These are phyloP conservation scores for Philaethria dido DNA, from an alignment of 2,888 invertebrate species.

Conservation along the genomic window DNA sequence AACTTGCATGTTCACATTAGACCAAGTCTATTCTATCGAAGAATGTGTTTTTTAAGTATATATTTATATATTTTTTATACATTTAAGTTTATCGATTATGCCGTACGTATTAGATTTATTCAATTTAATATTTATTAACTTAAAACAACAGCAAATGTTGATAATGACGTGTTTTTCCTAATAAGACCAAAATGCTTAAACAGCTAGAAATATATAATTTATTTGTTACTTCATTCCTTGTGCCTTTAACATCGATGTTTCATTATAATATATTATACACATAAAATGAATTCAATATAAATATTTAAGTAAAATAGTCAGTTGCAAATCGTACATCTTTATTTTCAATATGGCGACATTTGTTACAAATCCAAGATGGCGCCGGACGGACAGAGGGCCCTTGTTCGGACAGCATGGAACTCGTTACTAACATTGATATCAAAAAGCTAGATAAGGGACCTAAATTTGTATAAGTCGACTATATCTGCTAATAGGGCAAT, in stretches of 20 bases:
- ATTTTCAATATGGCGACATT: conserved; percentile 78
- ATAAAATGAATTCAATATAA: conserved; percentile 29
- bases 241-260: background rate
- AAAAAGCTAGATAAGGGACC: conserved; percentile 31
- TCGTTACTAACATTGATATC: conserved; percentile 55
- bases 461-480: background rate
- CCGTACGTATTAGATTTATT: background rate
- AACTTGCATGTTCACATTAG: conserved; percentile 5
- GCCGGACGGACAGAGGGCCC: conserved; percentile 74
- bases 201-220: background rate
- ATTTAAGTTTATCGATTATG: background rate
- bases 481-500: too few relatives aligned
- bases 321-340: conserved; percentile 62
- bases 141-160: too few relatives aligned
- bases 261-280: conserved; percentile 15
- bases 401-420: conserved; percentile 74
- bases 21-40: background rate
- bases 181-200: background rate
- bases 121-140: background rate
- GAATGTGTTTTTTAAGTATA: background rate
- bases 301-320: conserved; percentile 48
- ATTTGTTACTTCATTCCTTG: background rate
- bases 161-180: background rate
- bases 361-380: conserved; percentile 78
- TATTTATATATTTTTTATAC: background rate